Evolutionary conservation across 2,888 invertebrate species (phyloP), one percentile per base, ranked within the genome.

Genomic region (Epirrhoe tristata): DNA sequence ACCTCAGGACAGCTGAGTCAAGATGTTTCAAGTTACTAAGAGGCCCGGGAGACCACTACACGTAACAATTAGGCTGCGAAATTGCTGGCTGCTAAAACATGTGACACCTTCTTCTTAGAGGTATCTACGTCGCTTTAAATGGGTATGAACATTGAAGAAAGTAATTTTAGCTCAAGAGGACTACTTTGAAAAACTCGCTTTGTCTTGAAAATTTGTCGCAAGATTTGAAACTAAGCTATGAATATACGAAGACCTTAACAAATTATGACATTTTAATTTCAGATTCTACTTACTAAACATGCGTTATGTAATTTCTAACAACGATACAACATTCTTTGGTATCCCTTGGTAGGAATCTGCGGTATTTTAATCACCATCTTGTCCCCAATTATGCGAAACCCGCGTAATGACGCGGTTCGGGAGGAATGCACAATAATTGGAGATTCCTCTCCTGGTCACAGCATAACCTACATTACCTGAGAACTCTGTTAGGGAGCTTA

Each of bases 351-450:
- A 12, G 52, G 63, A 53, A 55, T 62, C 31, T 51, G 36, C 52
- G 31, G 46, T 59, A 67, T 63, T 63, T 58, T 67, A 67, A 67
- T 67, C 36, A 59, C 63, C 39, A 56, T 43, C 57, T 60, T 56
- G 46, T 24, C 59, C 60, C 52, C 59, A 67, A 63, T 67, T 53
- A 67, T 60, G 59, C 36, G 39, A 56, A 48, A 39, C 63, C 52
- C 8, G 56, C 50, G 48, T 67, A 60, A 60, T 63, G n/a, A 48
- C 17, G 63, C 50, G 63, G 57, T 63, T 34, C 6, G 46, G 48
- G 8, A 16, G 56, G 67, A 53, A 67, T 60, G 58, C 60, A 57
- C 48, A 48, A 57, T 63, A 55, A 67, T 63, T 63, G 55, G 36
- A 59, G n/a, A 67, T 67, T 67, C 62, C 63, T 56, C 7, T 24